Evolutionary conservation across 2,888 invertebrate genomes (phyloP), one percentile per base, ranked within the genome.

Genomic region (Luperina testacea): DNA sequence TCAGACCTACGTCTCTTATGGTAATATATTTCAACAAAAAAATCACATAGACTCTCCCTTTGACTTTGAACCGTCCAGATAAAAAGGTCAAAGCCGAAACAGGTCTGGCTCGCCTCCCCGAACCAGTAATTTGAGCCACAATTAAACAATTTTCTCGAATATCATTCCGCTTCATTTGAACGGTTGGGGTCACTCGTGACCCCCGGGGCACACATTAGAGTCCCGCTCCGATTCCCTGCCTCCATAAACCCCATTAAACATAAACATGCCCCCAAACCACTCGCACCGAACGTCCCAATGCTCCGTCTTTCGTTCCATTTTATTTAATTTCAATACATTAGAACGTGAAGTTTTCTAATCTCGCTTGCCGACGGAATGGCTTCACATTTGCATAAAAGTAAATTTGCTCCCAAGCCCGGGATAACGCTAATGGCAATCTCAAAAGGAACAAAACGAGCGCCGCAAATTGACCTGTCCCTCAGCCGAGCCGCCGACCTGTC

Each of bases 391-490:
- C 93, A 94, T 94, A 92, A 92, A 93, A 92, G 91, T 92, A 91
- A 92, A 93, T 92, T 92, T 90, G 85, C 91, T 87, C 81, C 82
- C 87, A 89, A 88, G 89, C 85, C 86, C 87, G 78, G 90, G 90
- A 89, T 91, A 92, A 90, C 91, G 87, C 90, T 93, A 93, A 92
- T 92, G 90, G 93, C 92, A 82, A 92, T 91, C 90, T 92, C 86
- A 90, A 93, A 93, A 93, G 90, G 91, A 93, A 93, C 92, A 93
- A 94, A 94, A 94, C 91, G 92, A 92, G 90, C 92, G 93, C 92
- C 92, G 96, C 95, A 97, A 96, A 97, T 96, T 96, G 96, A 97
- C 96, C 96, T 95, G 96, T 96, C 96, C 94, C 94, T 95, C 95
- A 94, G 90, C 91, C 91, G 91, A 90, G 91, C 91, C 92, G 90